Evolutionary conservation across 1,140 invertebrate species (phyloP).

Genomic region (Lucilia sericata): DNA sequence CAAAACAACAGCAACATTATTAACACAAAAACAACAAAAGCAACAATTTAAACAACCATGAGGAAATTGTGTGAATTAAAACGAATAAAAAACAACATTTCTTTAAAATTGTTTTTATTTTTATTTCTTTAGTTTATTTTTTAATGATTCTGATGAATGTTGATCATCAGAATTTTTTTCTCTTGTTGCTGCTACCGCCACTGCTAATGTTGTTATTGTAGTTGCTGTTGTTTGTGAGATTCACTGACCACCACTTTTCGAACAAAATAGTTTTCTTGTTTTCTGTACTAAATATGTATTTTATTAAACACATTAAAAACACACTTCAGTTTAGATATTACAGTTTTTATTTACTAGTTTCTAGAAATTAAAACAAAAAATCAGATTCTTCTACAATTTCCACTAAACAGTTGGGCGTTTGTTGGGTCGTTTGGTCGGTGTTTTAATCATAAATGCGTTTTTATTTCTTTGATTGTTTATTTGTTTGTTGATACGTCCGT

Average conservation of each 20-base stretch:
- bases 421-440: background rate
- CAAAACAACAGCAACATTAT: conserved; percentile 21
- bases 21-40: background rate
- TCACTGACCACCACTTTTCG: background rate
- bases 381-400: background rate
- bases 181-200: background rate
- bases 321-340: background rate
- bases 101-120: conserved; percentile 9
- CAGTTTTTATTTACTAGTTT: background rate
- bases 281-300: background rate
- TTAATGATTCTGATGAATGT: conserved; percentile 17
- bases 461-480: background rate
- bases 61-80: conserved; percentile 42
- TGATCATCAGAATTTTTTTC: background rate
- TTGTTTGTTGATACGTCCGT: background rate
- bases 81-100: conserved; percentile 20
- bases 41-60: background rate
- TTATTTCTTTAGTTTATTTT: background rate
- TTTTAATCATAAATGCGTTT: conserved; percentile 35
- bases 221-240: background rate
- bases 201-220: background rate
- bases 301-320: conserved; percentile 2
- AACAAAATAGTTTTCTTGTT: background rate
- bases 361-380: background rate
- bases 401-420: background rate